Evolutionary conservation across 2,888 invertebrate genomes (phyloP), one percentile per base, ranked within the genome.

Genomic region (Sminthurinus aureus): DNA sequence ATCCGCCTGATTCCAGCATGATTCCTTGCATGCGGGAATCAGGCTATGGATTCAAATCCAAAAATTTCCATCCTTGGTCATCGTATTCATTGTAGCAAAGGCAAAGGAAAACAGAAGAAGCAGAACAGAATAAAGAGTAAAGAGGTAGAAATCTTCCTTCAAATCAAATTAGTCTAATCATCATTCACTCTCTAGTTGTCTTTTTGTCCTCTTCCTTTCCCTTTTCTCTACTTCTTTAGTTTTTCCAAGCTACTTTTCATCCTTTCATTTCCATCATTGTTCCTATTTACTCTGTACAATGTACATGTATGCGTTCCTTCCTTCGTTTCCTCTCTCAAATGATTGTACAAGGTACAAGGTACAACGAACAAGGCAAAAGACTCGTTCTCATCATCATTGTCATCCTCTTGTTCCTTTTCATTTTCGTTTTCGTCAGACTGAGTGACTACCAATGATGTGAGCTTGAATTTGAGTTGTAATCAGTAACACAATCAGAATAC

Each of bases 141-240:
- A 11, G 69, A 79, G 79, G 79, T 79, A 69, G 81, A 81, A 81
- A 81, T 81, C 81, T 81, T 73, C 58, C 81, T 81, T 75, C 24
- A 81, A 81, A 81, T 81, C 81, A 81, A 81, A 81, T 81, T 81
- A 81, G 73, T 81, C 81, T 81, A 81, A 81, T 81, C 81, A 81
- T 81, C 81, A 66, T 81, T 81, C 81, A 74, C 81, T 81, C 52
- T 74, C 81, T 51, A 20, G 58, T 52, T n/a, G 66, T 66, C 81
- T 81, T 81, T 81, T 58, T 81, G 81, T 74, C 81, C 81, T 77
- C 67, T 67, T 3, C 50, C 79, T 67, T 50, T 67, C n/a, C 50
- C 13, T 69, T 22, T 77, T 77, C 75, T 50, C 6, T 6, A 38
- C 79, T 67, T 69, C 24, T 50, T 38, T 26, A 26, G 18, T 66